Evolutionary conservation across 2,113 vertebrate species (phyloP).

Genomic region (Panurus biarmicus): DNA sequence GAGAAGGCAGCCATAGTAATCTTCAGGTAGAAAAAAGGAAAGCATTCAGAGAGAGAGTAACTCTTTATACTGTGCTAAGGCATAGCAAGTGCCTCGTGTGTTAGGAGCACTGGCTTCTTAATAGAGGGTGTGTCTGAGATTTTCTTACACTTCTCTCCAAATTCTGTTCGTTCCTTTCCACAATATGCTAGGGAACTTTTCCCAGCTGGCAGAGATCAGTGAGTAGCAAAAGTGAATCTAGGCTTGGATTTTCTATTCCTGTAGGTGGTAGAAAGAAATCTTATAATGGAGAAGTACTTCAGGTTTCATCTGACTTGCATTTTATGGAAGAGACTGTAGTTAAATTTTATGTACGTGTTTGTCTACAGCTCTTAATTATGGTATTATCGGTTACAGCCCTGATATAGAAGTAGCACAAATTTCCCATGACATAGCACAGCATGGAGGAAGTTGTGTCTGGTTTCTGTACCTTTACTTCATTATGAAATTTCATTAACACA

Average conservation of each 20-base stretch:
- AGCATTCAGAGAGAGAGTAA: not conserved
- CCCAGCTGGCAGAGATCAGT: not conserved
- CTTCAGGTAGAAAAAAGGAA: not conserved
- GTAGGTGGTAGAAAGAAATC: not conserved
- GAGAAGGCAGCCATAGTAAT: not conserved
- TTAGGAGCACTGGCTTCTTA: not conserved
- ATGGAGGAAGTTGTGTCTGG: not conserved
- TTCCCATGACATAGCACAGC: conserved; percentile 26
- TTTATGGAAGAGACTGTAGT: not conserved
- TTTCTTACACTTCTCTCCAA: not conserved
- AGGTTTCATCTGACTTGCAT: not conserved
- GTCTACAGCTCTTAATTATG: not conserved
- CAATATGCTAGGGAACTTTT: not conserved
- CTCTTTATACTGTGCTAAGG: not conserved
- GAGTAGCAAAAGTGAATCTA: not conserved
- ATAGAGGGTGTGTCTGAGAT: not conserved
- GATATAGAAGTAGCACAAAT: not conserved
- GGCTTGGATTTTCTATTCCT: not conserved
- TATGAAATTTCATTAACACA: conserved; percentile 36
- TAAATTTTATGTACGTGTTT: not conserved
- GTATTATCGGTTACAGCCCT: not conserved
- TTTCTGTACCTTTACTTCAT: conserved; percentile 35
- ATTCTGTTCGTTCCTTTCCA: not conserved
- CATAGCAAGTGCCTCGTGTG: not conserved
- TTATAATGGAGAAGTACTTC: not conserved